Evolutionary conservation across 2,113 vertebrate species (phyloP), one percentile per base, ranked within the genome.

Genomic region (Rostratula benghalensis): DNA sequence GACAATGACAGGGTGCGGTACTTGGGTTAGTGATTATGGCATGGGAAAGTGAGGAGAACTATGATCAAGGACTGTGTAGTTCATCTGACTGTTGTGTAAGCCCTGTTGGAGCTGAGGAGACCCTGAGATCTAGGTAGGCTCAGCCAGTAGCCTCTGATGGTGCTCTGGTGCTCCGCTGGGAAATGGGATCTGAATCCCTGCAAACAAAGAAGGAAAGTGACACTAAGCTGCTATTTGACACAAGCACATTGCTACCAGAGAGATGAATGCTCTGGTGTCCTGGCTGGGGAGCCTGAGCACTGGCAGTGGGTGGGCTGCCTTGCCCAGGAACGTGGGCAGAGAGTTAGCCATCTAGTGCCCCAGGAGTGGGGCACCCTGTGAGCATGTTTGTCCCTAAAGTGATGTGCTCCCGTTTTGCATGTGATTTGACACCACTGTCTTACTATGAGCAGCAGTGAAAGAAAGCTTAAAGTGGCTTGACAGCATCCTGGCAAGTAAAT

Each of bases 221-320:
- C 1, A 1, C 8, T 31, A 48, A 76, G 23, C n/a, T 80, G 39
- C 28, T 5, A 2, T 63, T 50, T 18, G 45, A 3, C 2, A 3
- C 0, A 8, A 70, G 16, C 1, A 1, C 0, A 0, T 46, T 51
- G 20, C 56, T 15, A 33, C 43, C n/a, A 33, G 39, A 45, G 51
- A 39, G 8, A 4, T 54, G 19, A 21, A 19, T 75, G 50, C 45
- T 80, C 28, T 60, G 45, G 5, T 4, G 5, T 65, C 24, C 45
- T 41, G 33, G 50, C 61, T 27, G 20, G 57, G 31, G 5, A 54
- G 14, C 15, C 74, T 41, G 41, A 73, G 54, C 31, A 6, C 16
- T 87, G 77, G 13, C 37, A 48, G 16, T 17, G 48, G 5, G 10
- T 21, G 12, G 54, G 46, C 84, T 48, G 22, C 25, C 35, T 70